Evolutionary conservation across 2,113 vertebrate species (phyloP).

Genomic region (Osmerus eperlanus): DNA sequence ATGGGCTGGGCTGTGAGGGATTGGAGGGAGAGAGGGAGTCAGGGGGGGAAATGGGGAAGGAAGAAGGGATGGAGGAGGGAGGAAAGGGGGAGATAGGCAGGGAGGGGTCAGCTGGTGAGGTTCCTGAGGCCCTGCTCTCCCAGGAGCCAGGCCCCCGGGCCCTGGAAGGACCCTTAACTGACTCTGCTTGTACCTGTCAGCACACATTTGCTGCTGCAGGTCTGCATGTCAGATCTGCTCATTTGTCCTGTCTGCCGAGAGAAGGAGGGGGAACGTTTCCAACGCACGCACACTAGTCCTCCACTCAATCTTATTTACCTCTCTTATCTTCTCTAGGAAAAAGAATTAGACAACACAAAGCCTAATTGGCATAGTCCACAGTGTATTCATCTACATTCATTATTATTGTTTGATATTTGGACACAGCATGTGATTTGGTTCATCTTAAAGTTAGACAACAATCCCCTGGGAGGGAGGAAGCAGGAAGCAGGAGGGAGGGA

Average conservation of each 20-base stretch:
- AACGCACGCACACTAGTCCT: conserved; percentile 12
- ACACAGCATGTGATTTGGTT: background rate
- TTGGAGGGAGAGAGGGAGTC: too few relatives aligned
- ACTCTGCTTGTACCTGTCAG: conserved; percentile 65
- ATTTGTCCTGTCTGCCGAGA: conserved; percentile 47
- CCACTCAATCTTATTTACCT: background rate
- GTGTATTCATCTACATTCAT: too few relatives aligned
- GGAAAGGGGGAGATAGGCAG: background rate
- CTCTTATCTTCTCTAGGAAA: background rate
- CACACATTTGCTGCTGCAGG: conserved; percentile 54
- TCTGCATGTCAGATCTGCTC: conserved; percentile 36
- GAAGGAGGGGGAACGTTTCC: conserved; percentile 25
- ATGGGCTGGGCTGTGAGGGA: too few relatives aligned
- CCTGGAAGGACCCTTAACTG: conserved; percentile 53
- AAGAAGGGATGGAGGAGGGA: background rate
- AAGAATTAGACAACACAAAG: background rate
- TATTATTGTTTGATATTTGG: too few relatives aligned
- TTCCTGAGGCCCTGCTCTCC: conserved; percentile 53
- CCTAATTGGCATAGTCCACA: too few relatives aligned
- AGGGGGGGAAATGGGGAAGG: background rate
- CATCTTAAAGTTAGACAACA: background rate
- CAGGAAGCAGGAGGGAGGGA: too few relatives aligned
- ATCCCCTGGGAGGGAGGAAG: too few relatives aligned
- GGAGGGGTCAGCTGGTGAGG: conserved; percentile 9
- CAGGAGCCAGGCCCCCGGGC: conserved; percentile 40